A percentile compares a stretch with the other conserved stretches of the same genome.
Evolutionary conservation across 1,140 invertebrate genomes (phyloP).

Genomic region (Oryctes rhinoceros): DNA sequence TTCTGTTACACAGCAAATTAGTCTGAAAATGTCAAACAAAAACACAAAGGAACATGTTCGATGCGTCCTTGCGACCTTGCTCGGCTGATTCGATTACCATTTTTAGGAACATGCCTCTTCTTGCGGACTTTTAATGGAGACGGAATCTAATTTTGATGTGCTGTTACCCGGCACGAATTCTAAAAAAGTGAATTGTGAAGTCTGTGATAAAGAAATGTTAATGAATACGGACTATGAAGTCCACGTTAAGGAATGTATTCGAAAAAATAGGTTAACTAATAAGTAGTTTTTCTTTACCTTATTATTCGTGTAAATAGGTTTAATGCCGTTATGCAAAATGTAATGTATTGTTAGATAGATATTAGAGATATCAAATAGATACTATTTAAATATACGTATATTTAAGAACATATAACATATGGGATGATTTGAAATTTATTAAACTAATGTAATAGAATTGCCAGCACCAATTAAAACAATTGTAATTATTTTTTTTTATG

Average conservation of each 20-base stretch:
- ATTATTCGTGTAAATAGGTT: neutral
- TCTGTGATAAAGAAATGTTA: slow-evolving; percentile 39
- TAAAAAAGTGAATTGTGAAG: slow-evolving; percentile 29
- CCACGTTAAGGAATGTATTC: slow-evolving; percentile 28
- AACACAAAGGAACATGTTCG: neutral
- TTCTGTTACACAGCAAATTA: no score
- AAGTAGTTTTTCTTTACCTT: neutral
- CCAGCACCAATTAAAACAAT: no score
- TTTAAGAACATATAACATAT: no score
- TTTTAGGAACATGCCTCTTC: slow-evolving; percentile 46
- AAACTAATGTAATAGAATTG: no score
- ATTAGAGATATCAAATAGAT: no score
- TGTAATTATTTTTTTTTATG: no score
- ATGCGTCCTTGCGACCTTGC: neutral
- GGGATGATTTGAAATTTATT: no score
- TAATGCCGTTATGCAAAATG: neutral
- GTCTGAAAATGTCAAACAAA: no score
- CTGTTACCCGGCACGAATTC: neutral
- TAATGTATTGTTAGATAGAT: no score
- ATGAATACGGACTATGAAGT: slow-evolving; percentile 31
- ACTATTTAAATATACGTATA: no score
- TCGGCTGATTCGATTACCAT: neutral
- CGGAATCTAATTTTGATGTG: slow-evolving; percentile 24
- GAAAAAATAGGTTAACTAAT: neutral
- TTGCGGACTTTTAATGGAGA: slow-evolving; percentile 43